A percentile compares a stretch with the other conserved stretches of the same genome.
phyloP scores from a whole-genome alignment of 2,888 invertebrate genomes.

The Tenthredo distinguenda region DNA sequence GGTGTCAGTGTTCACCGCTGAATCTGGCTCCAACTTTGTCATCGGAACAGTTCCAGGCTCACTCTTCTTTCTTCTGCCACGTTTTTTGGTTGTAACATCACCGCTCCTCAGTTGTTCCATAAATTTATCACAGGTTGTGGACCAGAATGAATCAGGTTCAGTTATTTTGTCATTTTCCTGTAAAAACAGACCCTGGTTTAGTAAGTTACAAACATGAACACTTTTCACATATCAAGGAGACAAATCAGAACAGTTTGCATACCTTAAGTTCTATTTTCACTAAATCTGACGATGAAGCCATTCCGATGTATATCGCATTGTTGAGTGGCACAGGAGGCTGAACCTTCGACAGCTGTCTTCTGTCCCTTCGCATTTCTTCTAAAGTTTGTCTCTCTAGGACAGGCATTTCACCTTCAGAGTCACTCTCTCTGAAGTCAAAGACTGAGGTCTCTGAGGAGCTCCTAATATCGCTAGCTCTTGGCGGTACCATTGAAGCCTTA shows the following conservation, averaged over 20 bases:
- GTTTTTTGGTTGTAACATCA: conserved; percentile 80
- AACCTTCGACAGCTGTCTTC: conserved; percentile 82
- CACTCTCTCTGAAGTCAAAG: conserved; percentile 84
- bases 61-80: conserved; percentile 79
- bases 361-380: conserved; percentile 82
- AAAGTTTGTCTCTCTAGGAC: conserved; percentile 84
- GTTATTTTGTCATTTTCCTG: conserved; percentile 73
- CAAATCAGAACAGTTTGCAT: conserved; percentile 24
- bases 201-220: neutral
- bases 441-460: conserved; percentile 84
- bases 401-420: conserved; percentile 83
- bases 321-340: conserved; percentile 79
- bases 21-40: conserved; percentile 57
- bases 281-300: conserved; percentile 72
- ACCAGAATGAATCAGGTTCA: conserved; percentile 81
- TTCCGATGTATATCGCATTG: conserved; percentile 72
- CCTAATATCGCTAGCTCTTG: conserved; percentile 79
- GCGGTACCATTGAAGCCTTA: conserved; percentile 71
- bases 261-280: conserved; percentile 75
- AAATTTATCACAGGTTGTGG: conserved; percentile 88
- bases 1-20: conserved; percentile 52
- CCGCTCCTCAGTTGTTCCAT: conserved; percentile 86
- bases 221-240: neutral
- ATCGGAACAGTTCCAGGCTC: conserved; percentile 70
- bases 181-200: neutral